Base-by-base conservation (phyloP, 2,888 invertebrate species). In the Pogonocherus hispidulus region DNA sequence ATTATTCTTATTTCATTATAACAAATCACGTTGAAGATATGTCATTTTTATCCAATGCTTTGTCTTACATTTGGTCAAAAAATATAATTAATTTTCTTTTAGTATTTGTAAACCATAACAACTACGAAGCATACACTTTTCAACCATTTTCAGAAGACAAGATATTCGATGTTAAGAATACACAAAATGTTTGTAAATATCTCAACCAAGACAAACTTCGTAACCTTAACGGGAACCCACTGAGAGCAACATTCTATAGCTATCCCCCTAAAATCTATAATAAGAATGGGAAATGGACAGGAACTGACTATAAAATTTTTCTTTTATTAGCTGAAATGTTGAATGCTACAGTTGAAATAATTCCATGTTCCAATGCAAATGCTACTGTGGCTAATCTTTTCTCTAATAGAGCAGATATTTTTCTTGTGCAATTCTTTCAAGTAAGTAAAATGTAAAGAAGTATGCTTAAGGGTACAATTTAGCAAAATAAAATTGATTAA, bases 401-500 rank as follows among this genome's bases (percentile, higher is more conserved):
- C 1, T 32, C n/a, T 23, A 51, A 46, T 14, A 19, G 63, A 51
- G 67, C 55, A 20, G 67, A 67, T 32, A 51, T 67, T 22, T 49
- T 51, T 19, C 19, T 67, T 6, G 6, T 57, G 35, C 47, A 56
- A 16, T 23, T 63, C n/a, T 55, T 67, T 18, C 37, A 63, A 16
- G 67, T 67, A 20, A 63, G 67, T 51, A 27, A n/a, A 41, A 32
- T 0, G 8, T 32, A 11, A 3, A 8, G 32, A 32, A 2, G 9
- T 1, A 11, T 2, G 2, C 8, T 27, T 27, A 6, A 6, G 27
- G 4, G 27, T 6, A 27, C 1, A 27, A 6, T 27, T 27, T 6
- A 27, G 8, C 27, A 27, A 0, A n/a, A n/a, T n/a, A n/a, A n/a
- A n/a, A n/a, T n/a, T n/a, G n/a, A n/a, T n/a, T n/a, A n/a, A n/a